Evolutionary conservation across 2,888 invertebrate genomes (phyloP), one percentile per base, ranked within the genome.

Genomic region (Drosophila mimica): DNA sequence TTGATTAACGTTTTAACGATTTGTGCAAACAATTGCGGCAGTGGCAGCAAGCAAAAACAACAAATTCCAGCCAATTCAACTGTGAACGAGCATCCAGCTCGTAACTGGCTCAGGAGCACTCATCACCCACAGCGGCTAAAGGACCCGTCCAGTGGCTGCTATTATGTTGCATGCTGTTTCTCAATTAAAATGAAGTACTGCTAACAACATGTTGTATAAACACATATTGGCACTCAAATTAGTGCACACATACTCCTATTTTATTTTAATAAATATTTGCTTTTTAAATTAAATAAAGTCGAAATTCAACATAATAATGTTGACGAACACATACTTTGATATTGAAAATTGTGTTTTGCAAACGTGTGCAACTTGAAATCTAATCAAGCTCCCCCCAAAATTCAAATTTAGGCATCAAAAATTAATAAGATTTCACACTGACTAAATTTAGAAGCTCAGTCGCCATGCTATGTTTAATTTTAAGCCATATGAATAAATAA

Each of bases 1-100:
- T 90, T 90, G 85, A 85, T 85, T 85, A 90, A 84, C 89, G 85
- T 78, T 86, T 90, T 86, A 86, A 86, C 90, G 85, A 85, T 85
- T 85, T 85, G 76, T 34, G 89, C 89, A 85, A 90, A 90, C 90
- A 86, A 90, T 88, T 90, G 84, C 31, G 79, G 68, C 85, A 67
- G 71, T 61, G 77, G 60, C 81, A 72, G 52, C 85, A 78, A 74
- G 71, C 82, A 64, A 36, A 46, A 79, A 57, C 74, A 74, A 38
- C 69, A 77, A 52, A 61, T 59, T 54, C 30, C 79, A 33, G 57
- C 61, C 33, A 62, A 28, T 43, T 38, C 52, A 74, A 65, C 59
- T 62, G 52, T 56, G 53, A 54, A 25, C 33, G 57, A 52, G 70
- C 52, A 62, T 62, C 48, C 54, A 46, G 17, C 68, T 46, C 25